phyloP scores from a whole-genome alignment of 2,113 vertebrate genomes.

The Brevimyrus niger region DNA sequence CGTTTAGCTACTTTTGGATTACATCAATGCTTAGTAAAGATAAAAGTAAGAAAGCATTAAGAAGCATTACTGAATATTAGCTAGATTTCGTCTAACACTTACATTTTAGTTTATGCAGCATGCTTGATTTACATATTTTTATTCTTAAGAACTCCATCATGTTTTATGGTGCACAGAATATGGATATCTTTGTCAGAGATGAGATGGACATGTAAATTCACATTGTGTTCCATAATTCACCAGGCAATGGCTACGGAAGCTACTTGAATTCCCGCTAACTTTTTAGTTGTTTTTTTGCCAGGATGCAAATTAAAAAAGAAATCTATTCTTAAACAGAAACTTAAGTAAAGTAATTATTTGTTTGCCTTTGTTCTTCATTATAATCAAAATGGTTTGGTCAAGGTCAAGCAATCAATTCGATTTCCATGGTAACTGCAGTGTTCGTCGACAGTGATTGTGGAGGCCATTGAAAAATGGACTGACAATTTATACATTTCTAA shows the following conservation, averaged over 20 bases:
- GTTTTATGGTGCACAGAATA: background rate
- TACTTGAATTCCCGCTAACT: background rate
- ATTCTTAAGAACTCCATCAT: background rate
- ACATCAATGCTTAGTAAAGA: too few relatives aligned
- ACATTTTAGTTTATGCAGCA: background rate
- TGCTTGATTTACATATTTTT: background rate
- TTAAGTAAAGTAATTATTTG: slow-evolving; percentile 3
- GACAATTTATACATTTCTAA: background rate
- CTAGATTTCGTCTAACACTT: background rate
- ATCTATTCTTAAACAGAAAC: background rate
- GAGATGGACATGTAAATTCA: background rate
- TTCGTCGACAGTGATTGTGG: background rate
- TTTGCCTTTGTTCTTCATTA: background rate
- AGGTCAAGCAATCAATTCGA: background rate
- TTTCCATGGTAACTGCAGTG: background rate
- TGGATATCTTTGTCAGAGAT: background rate
- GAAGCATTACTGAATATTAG: background rate
- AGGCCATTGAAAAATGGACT: background rate
- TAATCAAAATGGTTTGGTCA: background rate
- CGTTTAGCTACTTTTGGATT: too few relatives aligned
- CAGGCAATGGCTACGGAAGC: background rate
- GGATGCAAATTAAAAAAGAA: background rate
- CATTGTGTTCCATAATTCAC: background rate
- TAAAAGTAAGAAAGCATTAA: background rate
- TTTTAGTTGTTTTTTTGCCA: background rate